Conservation (phyloP, 1,140 invertebrate genomes). For the Drosophila elegans region DNA sequence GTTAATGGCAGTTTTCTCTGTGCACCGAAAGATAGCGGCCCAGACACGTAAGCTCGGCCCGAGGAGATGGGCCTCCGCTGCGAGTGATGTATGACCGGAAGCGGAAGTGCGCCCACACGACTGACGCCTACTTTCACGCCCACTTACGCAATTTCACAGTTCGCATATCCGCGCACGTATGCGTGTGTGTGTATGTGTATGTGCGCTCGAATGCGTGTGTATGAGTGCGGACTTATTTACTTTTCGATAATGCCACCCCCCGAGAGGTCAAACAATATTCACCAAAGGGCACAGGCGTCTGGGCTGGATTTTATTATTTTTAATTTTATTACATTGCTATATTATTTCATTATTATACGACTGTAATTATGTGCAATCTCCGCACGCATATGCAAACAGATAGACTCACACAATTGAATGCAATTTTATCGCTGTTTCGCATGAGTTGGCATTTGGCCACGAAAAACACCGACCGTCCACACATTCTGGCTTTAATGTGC, state of each 20-base stretch:
- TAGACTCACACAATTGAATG: conserved; percentile 42
- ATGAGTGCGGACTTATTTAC: conserved; percentile 22
- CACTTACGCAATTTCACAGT: conserved; percentile 66
- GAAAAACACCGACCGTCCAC: conserved; percentile 13
- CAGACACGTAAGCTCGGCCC: conserved; percentile 18
- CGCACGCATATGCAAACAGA: conserved; percentile 2
- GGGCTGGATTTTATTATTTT: conserved; percentile 50
- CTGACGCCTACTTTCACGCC: conserved; percentile 54
- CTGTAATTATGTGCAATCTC: conserved; percentile 61
- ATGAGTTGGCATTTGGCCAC: conserved; percentile 45
- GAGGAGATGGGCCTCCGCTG: background rate
- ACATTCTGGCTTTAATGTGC: conserved; percentile 19
- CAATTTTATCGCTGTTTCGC: conserved; percentile 69
- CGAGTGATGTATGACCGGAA: conserved; percentile 59
- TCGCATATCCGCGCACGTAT: conserved; percentile 8
- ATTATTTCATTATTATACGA: conserved; percentile 62
- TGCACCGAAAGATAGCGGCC: conserved; percentile 7
- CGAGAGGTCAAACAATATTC: conserved; percentile 29
- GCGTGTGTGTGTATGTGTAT: conserved; percentile 4
- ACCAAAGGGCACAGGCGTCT: background rate
- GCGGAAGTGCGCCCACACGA: conserved; percentile 58
- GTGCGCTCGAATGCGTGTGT: background rate
- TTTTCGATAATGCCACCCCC: conserved; percentile 19
- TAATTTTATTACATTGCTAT: conserved; percentile 44
- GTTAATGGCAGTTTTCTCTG: background rate